A percentile compares a stretch with the other conserved stretches of the same genome.
Conservation (phyloP, 1,140 invertebrate genomes). For the Drosophila funebris region DNA sequence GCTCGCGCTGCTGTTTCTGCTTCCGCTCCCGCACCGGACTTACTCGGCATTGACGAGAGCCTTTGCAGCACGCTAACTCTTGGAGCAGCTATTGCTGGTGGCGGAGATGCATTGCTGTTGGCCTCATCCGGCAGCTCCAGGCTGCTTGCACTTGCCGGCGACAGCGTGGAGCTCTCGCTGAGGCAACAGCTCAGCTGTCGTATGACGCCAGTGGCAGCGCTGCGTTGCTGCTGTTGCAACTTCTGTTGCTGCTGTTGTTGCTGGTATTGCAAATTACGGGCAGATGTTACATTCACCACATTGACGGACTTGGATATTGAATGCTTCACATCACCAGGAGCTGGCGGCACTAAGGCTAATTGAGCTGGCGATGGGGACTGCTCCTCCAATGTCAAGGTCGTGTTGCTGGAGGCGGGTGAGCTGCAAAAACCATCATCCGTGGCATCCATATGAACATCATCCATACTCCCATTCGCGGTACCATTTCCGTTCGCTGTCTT, state of each 20-base stretch:
- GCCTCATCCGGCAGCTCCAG: conserved; percentile 47
- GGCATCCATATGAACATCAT: conserved; percentile 38
- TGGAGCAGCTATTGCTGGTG: conserved; percentile 3
- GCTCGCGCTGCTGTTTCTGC: background rate
- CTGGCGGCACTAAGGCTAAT: conserved; percentile 84
- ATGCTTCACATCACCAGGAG: conserved; percentile 83
- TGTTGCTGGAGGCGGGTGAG: conserved; percentile 45
- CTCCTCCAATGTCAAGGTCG: conserved; percentile 56
- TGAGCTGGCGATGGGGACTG: conserved; percentile 50
- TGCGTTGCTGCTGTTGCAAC: conserved; percentile 25
- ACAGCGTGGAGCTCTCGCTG: conserved; percentile 53
- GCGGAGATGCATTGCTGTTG: conserved; percentile 50
- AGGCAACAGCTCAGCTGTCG: conserved; percentile 43
- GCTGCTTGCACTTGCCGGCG: conserved; percentile 57
- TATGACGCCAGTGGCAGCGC: conserved; percentile 29
- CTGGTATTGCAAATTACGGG: conserved; percentile 65
- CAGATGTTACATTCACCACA: conserved; percentile 75
- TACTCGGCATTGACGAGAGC: conserved; percentile 21
- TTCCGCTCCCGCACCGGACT: background rate
- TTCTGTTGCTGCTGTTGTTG: conserved; percentile 40
- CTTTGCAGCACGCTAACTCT: conserved; percentile 59
- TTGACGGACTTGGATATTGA: conserved; percentile 84
- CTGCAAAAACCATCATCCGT: conserved; percentile 59
- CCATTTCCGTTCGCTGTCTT: conserved; percentile 68
- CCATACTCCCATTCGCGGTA: conserved; percentile 9